Evolutionary conservation across 2,797 vertebrate species (phyloP), one percentile per base, ranked within the genome.

Genomic region (Oreochromis mossambicus): DNA sequence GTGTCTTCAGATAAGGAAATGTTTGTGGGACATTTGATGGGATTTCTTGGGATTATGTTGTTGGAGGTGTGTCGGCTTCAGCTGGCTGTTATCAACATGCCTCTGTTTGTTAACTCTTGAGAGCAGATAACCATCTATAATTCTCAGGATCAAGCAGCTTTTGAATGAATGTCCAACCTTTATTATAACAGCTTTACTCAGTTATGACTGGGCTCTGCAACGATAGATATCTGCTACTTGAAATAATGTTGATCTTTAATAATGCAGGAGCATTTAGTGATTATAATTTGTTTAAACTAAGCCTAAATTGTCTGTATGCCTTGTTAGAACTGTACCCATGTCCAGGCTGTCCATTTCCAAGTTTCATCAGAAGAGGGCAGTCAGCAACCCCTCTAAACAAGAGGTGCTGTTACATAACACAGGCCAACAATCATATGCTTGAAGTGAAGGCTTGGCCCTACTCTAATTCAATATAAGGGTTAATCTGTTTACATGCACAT

Each of bases 311-410:
- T 0, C 78, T 8, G 32, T 5, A 54, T 34, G 15, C 15, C 70
- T 63, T 63, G 29, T 68, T 38, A 24, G 1, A 77, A 78, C 21
- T 56, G 26, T 9, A 8, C 5, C 78, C n/a, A 32, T 41, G 6
- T 5, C n/a, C 7, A 38, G n/a, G 4, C 2, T 3, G 2, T 80
- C 81, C 68, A 81, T 21, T 85, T 87, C 52, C 29, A 36, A 11
- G 10, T 82, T 66, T 80, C 85, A 79, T 41, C 95, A 93, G 51
- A 78, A 75, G 91, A 58, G 80, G 90, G 92, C 87, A 89, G 83
- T 58, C 61, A 70, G 7, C 61, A 38, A 3, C 63, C 77, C 15
- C 86, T 81, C 76, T 24, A 85, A 80, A 21, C 63, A 19, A 79
- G 43, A 75, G 29, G 10, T 80, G 15, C 13, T 13, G 46, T 89